Base-by-base conservation (phyloP, 2,797 vertebrate genomes). In the Schizopygopsis pylzovi region DNA sequence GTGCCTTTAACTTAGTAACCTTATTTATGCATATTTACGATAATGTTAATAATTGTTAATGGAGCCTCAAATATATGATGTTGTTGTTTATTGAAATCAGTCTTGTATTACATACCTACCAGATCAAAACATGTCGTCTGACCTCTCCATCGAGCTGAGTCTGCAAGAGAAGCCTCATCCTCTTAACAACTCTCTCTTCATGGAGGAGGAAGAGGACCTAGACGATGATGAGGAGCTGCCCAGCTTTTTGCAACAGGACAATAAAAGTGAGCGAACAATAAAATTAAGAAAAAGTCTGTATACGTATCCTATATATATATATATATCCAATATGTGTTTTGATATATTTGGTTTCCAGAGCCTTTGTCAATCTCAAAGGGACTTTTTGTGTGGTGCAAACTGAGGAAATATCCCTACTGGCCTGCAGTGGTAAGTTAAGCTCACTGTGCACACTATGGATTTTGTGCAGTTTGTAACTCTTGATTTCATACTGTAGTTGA, bases 351-450 rank as follows among this genome's bases (percentile, higher is more conserved):
- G 28, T 25, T 83, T 85, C 15, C 86, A 97, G 97, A 96, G 82
- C 94, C 96, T 0, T 90, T 90, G 0, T 88, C 94, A 0, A 96
- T 99, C 47, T 92, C 95, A 90, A 91, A 93, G 13, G 98, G 98
- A 89, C 94, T 91, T 41, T 94, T 97, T 93, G 97, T 98, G 43
- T 99, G 98, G 98, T 96, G 95, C 93, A 98, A 97, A 91, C 92
- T 94, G 84, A 92, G 95, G 83, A 94, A 93, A 54, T 97, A 95
- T 47, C 98, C 98, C 0, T 97, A 95, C 86, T 99, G 98, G 98
- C 98, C 98, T 37, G 97, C 98, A 1, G 90, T 97, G 95, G 98
- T 99, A 92, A 96, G 96, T 81, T 47, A 8, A 68, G 25, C 11
- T 37, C 41, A 39, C 4, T 81, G 37, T 8, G 25, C n/a, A 15